Evolutionary conservation across 2,113 vertebrate species (phyloP), one percentile per base, ranked within the genome.

Genomic region (Apodemus speciosus): DNA sequence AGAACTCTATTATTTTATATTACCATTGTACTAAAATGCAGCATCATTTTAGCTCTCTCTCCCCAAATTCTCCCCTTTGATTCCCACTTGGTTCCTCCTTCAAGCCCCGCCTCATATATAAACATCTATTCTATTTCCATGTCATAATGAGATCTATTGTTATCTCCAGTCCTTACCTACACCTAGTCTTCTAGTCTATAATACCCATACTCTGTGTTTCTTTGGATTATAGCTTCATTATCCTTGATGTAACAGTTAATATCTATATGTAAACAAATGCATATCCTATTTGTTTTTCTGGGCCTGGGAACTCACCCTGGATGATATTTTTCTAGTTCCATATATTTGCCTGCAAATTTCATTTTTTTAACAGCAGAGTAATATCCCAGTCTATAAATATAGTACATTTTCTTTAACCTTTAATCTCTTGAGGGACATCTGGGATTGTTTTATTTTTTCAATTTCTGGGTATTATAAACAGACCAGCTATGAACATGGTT

Each of bases 21-120:
- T n/a, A n/a, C n/a, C n/a, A n/a, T n/a, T n/a, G n/a, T n/a, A n/a
- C n/a, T n/a, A n/a, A n/a, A n/a, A n/a, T n/a, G n/a, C n/a, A n/a
- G n/a, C n/a, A n/a, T n/a, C n/a, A n/a, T n/a, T n/a, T n/a, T n/a
- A n/a, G n/a, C n/a, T n/a, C n/a, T n/a, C n/a, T n/a, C n/a, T n/a
- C n/a, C n/a, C n/a, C n/a, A n/a, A n/a, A n/a, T n/a, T n/a, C n/a
- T n/a, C n/a, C n/a, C 4, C 20, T 79, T 35, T 1, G 1, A n/a
- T 10, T 2, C 18, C 1, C 32, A n/a, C 8, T 30, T n/a, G 9
- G n/a, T 79, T 9, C 9, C 20, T 1, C 51, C 32, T n/a, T 9
- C 32, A n/a, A 18, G 51, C 32, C 32, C 2, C 18, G 10, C 32
- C 35, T 56, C 32, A 68, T 35, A 68, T 21, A n/a, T n/a, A 79